Base-by-base conservation (phyloP, 2,888 invertebrate species). In the Venusia cambrica region DNA sequence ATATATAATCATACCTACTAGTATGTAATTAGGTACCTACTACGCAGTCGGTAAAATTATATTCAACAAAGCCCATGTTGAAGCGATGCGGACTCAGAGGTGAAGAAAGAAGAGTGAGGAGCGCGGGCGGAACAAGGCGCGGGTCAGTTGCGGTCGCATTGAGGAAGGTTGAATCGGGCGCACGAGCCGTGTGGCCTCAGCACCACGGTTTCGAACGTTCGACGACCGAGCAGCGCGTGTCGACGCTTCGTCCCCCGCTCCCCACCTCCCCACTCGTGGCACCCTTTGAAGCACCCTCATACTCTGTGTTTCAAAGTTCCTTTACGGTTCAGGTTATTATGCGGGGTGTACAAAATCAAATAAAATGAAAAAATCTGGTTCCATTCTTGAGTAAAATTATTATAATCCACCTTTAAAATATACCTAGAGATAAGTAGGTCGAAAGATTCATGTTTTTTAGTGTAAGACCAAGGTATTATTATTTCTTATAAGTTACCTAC, bases 161-260 rank as follows among this genome's bases (percentile, higher is more conserved):
- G 87, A 85, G 87, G 84, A 85, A 87, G 87, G 87, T 85, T 85
- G 84, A 83, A 81, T 80, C 79, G 84, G 79, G 74, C 80, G 78
- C 85, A 83, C 81, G 81, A 80, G 83, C 78, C 73, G 68, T 39
- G 52, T 49, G 73, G 87, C 84, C 78, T 78, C 78, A 59, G 17
- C 38, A 77, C 75, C 54, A 58, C 57, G 84, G 79, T 81, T 84
- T 57, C 81, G 66, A 71, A 68, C 85, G 85, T 83, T 84, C 85
- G 80, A 70, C 77, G 84, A 83, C 81, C 83, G 80, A 69, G 70
- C 70, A 66, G 83, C 89, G 88, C 89, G 89, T 89, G 89, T 87
- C 76, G 74, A 62, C 66, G 55, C 68, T 60, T 65, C 68, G 59
- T 64, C 66, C 74, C 73, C 62, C 72, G 51, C 68, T 38, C 64